Conservation (phyloP, 2,888 invertebrate species). For the Drosophila picticornis region DNA sequence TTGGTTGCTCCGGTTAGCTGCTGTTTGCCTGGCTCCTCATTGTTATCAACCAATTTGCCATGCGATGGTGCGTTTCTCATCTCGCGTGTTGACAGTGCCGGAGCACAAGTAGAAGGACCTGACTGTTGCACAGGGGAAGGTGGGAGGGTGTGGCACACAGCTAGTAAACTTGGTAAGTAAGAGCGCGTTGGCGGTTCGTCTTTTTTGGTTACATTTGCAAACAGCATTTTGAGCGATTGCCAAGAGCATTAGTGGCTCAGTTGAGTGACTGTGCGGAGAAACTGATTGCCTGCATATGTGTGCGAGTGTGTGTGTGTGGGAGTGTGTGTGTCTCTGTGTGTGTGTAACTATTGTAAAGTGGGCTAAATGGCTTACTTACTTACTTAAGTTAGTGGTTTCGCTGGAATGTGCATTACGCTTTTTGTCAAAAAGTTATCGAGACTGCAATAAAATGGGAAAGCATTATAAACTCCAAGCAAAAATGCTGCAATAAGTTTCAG, state of each 20-base stretch:
- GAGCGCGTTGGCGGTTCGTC: slow-evolving; percentile 49
- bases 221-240: slow-evolving; percentile 69
- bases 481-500: slow-evolving; percentile 11
- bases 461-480: background rate
- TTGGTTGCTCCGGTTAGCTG: slow-evolving; percentile 28
- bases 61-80: slow-evolving; percentile 53
- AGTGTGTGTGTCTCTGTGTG: background rate
- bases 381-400: slow-evolving; percentile 28
- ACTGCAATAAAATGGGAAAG: slow-evolving; percentile 32
- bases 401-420: slow-evolving; percentile 33
- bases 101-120: background rate
- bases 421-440: slow-evolving; percentile 40
- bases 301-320: background rate
- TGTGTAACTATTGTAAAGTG: slow-evolving; percentile 34
- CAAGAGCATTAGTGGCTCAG: slow-evolving; percentile 43
- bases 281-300: background rate
- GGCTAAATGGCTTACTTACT: slow-evolving; percentile 41
- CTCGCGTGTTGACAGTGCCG: slow-evolving; percentile 11
- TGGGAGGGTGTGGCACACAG: background rate
- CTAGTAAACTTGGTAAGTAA: slow-evolving; percentile 38
- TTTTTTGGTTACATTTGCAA: slow-evolving; percentile 67
- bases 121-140: background rate
- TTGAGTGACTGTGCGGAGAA: slow-evolving; percentile 7
- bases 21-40: slow-evolving; percentile 49
- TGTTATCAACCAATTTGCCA: slow-evolving; percentile 76